Percentiles rank a stretch among this genome's conserved stretches.
These are phyloP conservation scores for Acleris holmiana DNA, from an alignment of 2,888 invertebrate genomes.

Conservation along the genomic window DNA sequence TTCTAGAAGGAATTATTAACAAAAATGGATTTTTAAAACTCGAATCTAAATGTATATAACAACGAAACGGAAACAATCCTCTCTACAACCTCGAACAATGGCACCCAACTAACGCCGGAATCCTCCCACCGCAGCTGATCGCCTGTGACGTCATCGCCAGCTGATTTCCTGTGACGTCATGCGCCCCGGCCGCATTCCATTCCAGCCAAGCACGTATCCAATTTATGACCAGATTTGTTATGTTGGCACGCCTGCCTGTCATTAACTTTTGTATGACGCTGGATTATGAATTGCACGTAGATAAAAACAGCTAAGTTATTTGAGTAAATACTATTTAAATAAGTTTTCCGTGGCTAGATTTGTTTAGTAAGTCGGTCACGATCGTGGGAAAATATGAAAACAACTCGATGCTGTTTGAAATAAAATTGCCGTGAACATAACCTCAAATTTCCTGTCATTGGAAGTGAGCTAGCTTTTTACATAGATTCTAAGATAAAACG, in stretches of 20 bases:
- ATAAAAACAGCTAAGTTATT: not conserved
- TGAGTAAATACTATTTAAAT: not conserved
- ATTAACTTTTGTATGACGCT: slow-evolving; percentile 15
- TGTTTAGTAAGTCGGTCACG: not conserved
- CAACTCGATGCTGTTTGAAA: slow-evolving; percentile 25
- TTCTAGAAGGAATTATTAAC: no score
- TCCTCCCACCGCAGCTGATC: slow-evolving; percentile 8
- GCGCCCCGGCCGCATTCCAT: slow-evolving; percentile 14
- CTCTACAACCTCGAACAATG: not conserved
- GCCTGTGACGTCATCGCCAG: slow-evolving; percentile 28
- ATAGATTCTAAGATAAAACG: not conserved
- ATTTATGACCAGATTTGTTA: slow-evolving; percentile 28
- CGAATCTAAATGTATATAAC: no score
- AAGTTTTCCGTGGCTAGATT: not conserved
- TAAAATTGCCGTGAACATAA: slow-evolving; percentile 1
- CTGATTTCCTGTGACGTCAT: slow-evolving; percentile 33
- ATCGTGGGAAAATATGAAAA: not conserved
- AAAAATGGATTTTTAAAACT: no score
- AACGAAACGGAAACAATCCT: not conserved
- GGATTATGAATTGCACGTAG: slow-evolving; percentile 6
- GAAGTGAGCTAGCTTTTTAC: not conserved
- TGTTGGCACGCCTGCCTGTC: slow-evolving; percentile 16
- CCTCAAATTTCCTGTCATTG: slow-evolving; percentile 2
- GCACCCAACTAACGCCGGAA: slow-evolving; percentile 3
- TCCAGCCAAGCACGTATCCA: slow-evolving; percentile 19